Conservation (phyloP, 1,140 invertebrate species). For the Drosophila sturtevanti region DNA sequence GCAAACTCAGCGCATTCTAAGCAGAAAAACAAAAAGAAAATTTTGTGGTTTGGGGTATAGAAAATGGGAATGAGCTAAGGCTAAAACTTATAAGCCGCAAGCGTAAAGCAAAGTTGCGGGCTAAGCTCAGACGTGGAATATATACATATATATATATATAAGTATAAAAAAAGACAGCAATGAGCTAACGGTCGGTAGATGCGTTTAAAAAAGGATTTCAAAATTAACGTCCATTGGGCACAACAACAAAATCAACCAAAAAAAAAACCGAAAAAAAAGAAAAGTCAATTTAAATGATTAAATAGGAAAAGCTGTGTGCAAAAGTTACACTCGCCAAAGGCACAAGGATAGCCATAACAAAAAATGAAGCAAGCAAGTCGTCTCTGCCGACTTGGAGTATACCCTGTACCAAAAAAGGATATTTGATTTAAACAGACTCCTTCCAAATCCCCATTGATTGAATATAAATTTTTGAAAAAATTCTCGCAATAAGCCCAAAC, state of each 20-base stretch:
- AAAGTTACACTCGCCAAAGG: constrained; percentile 28
- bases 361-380: no score
- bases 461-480: no score
- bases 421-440: no score
- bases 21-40: constrained; percentile 49
- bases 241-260: not conserved
- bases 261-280: constrained; percentile 19
- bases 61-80: constrained; percentile 34
- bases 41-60: constrained; percentile 28
- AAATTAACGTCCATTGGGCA: constrained; percentile 71
- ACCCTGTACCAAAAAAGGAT: no score
- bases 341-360: not conserved
- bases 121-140: constrained; percentile 20
- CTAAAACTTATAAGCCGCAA: constrained; percentile 73
- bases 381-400: no score
- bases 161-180: no score
- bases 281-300: constrained; percentile 79
- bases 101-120: constrained; percentile 66
- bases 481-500: no score
- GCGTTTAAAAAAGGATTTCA: constrained; percentile 71
- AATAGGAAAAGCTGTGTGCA: constrained; percentile 68
- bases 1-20: constrained; percentile 75
- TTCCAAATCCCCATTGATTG: no score
- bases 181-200: not conserved
- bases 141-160: no score